Evolutionary conservation across 2,888 invertebrate genomes (phyloP), one percentile per base, ranked within the genome.

Genomic region (Nebria salina): DNA sequence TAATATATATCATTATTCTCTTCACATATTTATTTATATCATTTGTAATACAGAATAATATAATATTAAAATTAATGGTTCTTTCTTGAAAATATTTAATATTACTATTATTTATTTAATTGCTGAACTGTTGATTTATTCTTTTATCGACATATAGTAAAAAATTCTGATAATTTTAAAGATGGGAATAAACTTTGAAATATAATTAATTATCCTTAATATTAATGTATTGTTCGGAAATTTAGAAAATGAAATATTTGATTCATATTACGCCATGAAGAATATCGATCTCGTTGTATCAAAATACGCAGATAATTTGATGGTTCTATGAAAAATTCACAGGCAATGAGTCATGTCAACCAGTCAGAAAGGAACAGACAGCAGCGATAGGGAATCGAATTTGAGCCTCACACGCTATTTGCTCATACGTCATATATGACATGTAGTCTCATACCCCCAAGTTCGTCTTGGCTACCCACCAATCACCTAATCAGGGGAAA

Each of bases 311-410:
- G 80, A 80, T 80, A 80, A 80, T 80, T 80, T 80, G 75, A 80
- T 80, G 80, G 80, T 72, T 80, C 75, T 80, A 80, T 80, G 80
- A 80, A 80, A 80, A 75, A 80, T 80, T 80, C 74, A 80, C 75
- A 15, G 15, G 75, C 70, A 75, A 80, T 80, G 80, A 80, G 75
- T 80, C 80, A 80, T 75, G 72, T 80, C 41, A 34, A 41, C 11
- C 15, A 73, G 43, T 11, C 34, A 73, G 73, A 42, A 41, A 20
- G 43, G 13, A 34, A 70, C 70, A 70, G 70, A 70, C 54, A 79
- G 68, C 34, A 70, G 70, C n/a, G 42, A 54, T 65, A 64, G 54
- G 74, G 20, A 80, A 70, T 66, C 20, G 54, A 70, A 80, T 80
- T 80, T 64, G 80, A 41, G 41, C 15, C 43, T 75, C 26, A 72